A percentile compares a stretch with the other conserved stretches of the same genome.
Evolutionary conservation across 2,113 vertebrate species (phyloP).

Genomic region (Psittacara wagleri): DNA sequence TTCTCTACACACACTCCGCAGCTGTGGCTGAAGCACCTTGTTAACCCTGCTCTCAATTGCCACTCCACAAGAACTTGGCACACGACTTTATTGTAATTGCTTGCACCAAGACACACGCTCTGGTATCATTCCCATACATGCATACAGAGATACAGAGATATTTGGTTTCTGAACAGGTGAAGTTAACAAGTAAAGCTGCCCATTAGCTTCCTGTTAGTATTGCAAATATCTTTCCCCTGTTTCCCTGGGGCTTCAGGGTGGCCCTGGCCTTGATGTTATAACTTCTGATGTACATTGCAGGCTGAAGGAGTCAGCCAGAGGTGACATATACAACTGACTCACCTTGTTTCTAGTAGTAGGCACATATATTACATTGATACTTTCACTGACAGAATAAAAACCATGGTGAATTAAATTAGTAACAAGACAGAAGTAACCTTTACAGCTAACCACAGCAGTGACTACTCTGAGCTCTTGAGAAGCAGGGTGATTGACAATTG

Average conservation of each 20-base stretch:
- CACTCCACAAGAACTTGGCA: fast-evolving
- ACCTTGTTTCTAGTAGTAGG: not conserved
- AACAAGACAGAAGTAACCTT: not conserved
- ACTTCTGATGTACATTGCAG: not conserved
- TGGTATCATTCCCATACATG: no score
- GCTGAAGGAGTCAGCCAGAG: not conserved
- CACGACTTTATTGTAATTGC: not conserved
- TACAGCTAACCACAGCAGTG: not conserved
- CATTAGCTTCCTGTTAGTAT: not conserved
- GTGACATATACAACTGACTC: not conserved
- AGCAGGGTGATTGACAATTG: not conserved
- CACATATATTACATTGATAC: not conserved
- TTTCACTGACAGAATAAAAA: not conserved
- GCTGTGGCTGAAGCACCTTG: not conserved
- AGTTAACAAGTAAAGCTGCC: not conserved
- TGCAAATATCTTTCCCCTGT: not conserved
- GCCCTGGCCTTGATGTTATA: not conserved
- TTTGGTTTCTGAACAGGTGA: not conserved
- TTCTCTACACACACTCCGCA: not conserved
- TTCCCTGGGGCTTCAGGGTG: not conserved
- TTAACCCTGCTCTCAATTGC: not conserved
- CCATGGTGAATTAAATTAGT: not conserved
- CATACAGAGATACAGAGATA: not conserved
- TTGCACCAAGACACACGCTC: not conserved
- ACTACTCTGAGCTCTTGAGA: not conserved